Base-by-base conservation (phyloP, 2,888 invertebrate species). In the Latrodectus hesperus region DNA sequence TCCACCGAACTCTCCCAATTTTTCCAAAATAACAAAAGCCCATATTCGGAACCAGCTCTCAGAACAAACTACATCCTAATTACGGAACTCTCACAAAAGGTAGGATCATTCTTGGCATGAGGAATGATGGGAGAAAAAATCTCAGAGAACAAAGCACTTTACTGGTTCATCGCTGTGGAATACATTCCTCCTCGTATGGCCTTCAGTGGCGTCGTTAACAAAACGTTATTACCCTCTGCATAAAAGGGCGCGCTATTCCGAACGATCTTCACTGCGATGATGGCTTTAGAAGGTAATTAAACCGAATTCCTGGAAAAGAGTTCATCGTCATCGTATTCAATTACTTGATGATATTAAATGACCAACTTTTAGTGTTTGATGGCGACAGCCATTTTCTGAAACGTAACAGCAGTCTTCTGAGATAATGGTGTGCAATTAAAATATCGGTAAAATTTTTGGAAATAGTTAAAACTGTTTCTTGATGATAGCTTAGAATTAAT, bases 321-420 rank as follows among this genome's bases (percentile, higher is more conserved):
- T 16, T 60, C 67, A 68, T 68, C 67, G 26, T n/a, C 67, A 26
- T 68, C 67, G 67, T 68, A 68, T 68, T 68, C 67, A 68, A 68
- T 68, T 68, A 68, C 22, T 68, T 68, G 67, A 26, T 68, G 67
- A 68, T 68, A 68, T 68, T 26, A 68, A 68, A 68, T 68, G 67
- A 68, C 67, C 17, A 22, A 22, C 9, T 68, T 68, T 68, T 68
- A 68, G 67, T 68, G 67, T 68, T n/a, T 22, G 22, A 17, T 68
- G 11, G 22, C 22, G 67, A 12, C n/a, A 12, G 17, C 11, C 17
- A 68, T 22, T 17, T 17, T 17, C 17, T 68, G 67, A 12, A n/a
- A 60, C n/a, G 22, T 12, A 68, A 17, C 6, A 17, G 67, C 26
- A 17, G 67, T 8, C 22, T 22, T 68, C 12, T 68, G 14, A 9